Evolutionary conservation across 2,113 vertebrate species (phyloP), one percentile per base, ranked within the genome.

Genomic region (Numida meleagris): DNA sequence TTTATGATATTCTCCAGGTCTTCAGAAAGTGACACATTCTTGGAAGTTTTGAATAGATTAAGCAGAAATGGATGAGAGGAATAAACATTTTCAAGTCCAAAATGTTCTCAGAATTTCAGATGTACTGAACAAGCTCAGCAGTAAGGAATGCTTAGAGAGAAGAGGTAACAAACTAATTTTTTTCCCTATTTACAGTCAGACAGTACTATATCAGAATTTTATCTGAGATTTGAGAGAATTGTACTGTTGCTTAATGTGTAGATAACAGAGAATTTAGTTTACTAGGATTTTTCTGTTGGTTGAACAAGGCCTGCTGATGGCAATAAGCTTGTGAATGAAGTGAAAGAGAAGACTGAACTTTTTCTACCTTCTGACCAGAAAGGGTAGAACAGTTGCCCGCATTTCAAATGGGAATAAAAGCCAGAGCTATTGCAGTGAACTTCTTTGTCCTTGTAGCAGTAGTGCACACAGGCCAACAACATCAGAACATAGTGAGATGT

Each of bases 401-500:
- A 12, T 67, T 91, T 79, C 45, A 63, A 9, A 14, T 36, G 45
- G 29, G 70, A 74, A 4, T 34, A 48, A 81, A 45, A 61, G 2
- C 31, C 87, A 43, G 58, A 86, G 34, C 19, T 73, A 15, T 70
- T 80, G 61, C 18, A 34, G 16, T 61, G 50, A 76, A 33, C 14
- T 42, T 2, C 0, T 51, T 77, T 73, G 36, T n/a, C 38, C 33
- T 67, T 51, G 48, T 36, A 63, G 50, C 55, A 53, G 50, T 36
- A 62, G 9, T 7, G 9, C 1, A 2, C 20, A 65, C 40, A 3
- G 31, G 53, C 14, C 0, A 2, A 24, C 17, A 29, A 66, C 27
- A 29, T 94, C 13, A 8, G 25, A 34, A 6, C 2, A 1, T 12
- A 21, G 12, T 0, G 2, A 74, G n/a, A 27, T 1, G 2, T 19